These are phyloP conservation scores for Pammene aurita DNA, from an alignment of 2,888 invertebrate genomes.

Conservation along the genomic window DNA sequence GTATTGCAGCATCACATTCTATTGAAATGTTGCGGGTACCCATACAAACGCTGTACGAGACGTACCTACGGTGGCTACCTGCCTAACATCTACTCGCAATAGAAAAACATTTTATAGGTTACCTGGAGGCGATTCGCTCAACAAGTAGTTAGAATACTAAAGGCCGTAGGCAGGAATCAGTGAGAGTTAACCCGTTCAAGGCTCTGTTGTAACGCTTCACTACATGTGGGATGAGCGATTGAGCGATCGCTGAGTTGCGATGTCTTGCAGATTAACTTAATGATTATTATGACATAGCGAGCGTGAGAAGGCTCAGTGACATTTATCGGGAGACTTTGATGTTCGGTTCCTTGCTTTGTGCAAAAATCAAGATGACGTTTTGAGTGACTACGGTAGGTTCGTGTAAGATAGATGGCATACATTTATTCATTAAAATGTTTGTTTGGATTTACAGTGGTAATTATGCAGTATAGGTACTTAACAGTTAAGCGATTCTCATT, in stretches of 20 bases:
- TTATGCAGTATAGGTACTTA: too few species aligned
- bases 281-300: conserved; percentile 31
- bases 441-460: too few species aligned
- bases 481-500: too few species aligned
- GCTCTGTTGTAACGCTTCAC: conserved; percentile 57
- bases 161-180: conserved; percentile 63
- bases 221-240: conserved; percentile 57
- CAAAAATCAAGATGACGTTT: not conserved
- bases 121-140: not conserved
- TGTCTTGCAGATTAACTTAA: conserved; percentile 41
- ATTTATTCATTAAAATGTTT: too few species aligned
- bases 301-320: not conserved
- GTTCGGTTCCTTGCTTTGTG: not conserved
- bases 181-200: conserved; percentile 64
- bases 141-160: not conserved
- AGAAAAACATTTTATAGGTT: not conserved
- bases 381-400: not conserved
- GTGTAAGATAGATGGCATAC: too few species aligned
- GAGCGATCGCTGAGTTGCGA: conserved; percentile 46
- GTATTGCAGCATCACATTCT: too few species aligned
- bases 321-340: not conserved
- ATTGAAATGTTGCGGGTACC: too few species aligned
- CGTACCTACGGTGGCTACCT: too few species aligned
- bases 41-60: too few species aligned
- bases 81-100: not conserved